Evolutionary conservation across 2,888 invertebrate genomes (phyloP), one percentile per base, ranked within the genome.

Genomic region (Dexiosoma caninum): DNA sequence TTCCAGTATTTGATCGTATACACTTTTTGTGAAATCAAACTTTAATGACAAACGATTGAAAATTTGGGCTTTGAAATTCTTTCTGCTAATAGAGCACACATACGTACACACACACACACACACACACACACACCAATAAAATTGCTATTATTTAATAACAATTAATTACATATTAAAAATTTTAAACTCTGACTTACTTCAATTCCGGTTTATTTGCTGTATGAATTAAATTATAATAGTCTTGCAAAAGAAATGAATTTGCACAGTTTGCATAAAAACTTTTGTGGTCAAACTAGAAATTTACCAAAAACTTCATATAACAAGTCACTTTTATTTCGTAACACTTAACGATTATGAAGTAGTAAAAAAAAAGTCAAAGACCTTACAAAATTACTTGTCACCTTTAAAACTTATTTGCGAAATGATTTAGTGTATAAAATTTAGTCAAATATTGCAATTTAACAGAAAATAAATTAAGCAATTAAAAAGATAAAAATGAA

Each of bases 131-230:
- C n/a, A n/a, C n/a, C n/a, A n/a, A n/a, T n/a, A n/a, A n/a, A n/a
- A n/a, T n/a, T n/a, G n/a, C n/a, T n/a, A n/a, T n/a, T n/a, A n/a
- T n/a, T n/a, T n/a, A n/a, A n/a, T n/a, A n/a, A n/a, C n/a, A n/a
- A n/a, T n/a, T n/a, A n/a, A n/a, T n/a, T n/a, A n/a, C n/a, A n/a
- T n/a, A n/a, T n/a, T n/a, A n/a, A n/a, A n/a, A n/a, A n/a, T n/a
- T 66, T 27, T 51, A 40, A 40, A 16, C 14, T 12, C 4, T 1
- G 10, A 44, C 16, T 62, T 42, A 44, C 16, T 53, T 62, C 14
- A 27, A 53, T 62, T 35, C 72, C 53, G 35, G 53, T 53, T 72
- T 42, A 2, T 59, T 66, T 23, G 9, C 14, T 8, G 21, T 32
- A 9, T 9, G 19, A 44, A 6, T 6, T 21, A 3, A 23, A 40